A percentile compares a stretch with the other conserved stretches of the same genome.
phyloP scores from a whole-genome alignment of 2,113 vertebrate genomes.

The Ceratotherium simum region DNA sequence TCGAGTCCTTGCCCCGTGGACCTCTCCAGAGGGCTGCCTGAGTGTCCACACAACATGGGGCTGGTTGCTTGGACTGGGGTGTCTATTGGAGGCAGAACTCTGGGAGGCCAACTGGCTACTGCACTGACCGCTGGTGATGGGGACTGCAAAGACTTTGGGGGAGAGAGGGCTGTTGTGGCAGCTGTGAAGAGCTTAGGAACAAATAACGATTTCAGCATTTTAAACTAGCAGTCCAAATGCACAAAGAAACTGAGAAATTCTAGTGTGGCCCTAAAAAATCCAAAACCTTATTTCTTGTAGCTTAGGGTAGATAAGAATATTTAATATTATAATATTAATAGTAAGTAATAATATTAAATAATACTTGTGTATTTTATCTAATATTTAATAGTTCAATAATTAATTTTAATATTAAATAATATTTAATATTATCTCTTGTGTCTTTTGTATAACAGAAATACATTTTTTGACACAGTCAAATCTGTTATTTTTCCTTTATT shows the following conservation, averaged over 20 bases:
- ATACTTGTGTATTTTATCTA: background rate
- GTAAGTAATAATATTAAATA: background rate
- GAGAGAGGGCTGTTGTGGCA: background rate
- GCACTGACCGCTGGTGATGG: rapidly evolving
- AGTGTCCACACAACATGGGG: rapidly evolving
- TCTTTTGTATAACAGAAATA: background rate
- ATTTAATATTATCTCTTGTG: background rate
- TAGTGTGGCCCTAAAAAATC: rapidly evolving
- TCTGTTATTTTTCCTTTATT: background rate
- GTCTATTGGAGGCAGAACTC: rapidly evolving
- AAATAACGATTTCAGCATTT: background rate
- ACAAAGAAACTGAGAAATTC: too few relatives aligned
- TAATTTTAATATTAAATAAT: background rate
- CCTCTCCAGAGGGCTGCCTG: background rate
- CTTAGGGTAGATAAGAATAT: background rate
- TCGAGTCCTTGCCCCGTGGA: background rate
- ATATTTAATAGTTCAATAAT: background rate
- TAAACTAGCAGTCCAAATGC: too few relatives aligned
- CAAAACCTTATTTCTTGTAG: background rate
- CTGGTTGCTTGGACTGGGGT: rapidly evolving
- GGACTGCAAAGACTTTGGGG: rapidly evolving
- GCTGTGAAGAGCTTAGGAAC: too few relatives aligned
- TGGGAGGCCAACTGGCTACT: rapidly evolving
- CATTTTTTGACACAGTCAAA: background rate
- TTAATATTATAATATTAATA: background rate